Percentiles rank a stretch among this genome's conserved stretches.
Conservation (phyloP, 2,113 vertebrate species). For the Hemibagrus wyckioides region DNA sequence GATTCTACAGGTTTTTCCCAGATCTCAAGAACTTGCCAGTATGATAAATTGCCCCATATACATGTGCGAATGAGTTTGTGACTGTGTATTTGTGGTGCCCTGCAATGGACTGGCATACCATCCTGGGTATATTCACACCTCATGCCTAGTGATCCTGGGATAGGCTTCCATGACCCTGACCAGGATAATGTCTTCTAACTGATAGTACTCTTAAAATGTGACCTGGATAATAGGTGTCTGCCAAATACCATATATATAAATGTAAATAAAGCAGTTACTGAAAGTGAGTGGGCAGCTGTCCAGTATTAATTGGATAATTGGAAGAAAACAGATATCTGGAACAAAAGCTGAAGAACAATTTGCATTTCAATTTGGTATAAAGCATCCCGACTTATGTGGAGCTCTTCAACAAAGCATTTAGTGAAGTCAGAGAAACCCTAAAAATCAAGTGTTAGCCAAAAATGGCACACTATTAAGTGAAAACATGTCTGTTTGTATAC, state of each 20-base stretch:
- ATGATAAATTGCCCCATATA: background rate
- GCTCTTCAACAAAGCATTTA: constrained; percentile 15
- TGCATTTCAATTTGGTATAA: background rate
- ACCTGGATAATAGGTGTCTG: background rate
- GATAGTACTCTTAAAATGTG: background rate
- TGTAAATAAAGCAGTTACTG: background rate
- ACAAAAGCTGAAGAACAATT: background rate
- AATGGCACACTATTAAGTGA: constrained; percentile 32
- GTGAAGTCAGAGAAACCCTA: background rate
- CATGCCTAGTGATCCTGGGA: background rate
- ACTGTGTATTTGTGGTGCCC: background rate
- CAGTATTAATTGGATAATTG: background rate
- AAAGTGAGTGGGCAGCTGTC: background rate
- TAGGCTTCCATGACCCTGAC: background rate
- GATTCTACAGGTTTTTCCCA: background rate
- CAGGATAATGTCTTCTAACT: background rate
- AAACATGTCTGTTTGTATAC: constrained; percentile 33
- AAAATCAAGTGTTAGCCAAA: constrained; percentile 16
- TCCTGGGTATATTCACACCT: background rate
- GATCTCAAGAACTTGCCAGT: background rate
- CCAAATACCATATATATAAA: background rate
- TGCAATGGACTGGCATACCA: background rate
- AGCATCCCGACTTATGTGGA: background rate
- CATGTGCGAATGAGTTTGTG: background rate
- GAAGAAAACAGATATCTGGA: background rate